Evolutionary conservation across 2,113 vertebrate species (phyloP), one percentile per base, ranked within the genome.

Genomic region (Hyaena hyaena): DNA sequence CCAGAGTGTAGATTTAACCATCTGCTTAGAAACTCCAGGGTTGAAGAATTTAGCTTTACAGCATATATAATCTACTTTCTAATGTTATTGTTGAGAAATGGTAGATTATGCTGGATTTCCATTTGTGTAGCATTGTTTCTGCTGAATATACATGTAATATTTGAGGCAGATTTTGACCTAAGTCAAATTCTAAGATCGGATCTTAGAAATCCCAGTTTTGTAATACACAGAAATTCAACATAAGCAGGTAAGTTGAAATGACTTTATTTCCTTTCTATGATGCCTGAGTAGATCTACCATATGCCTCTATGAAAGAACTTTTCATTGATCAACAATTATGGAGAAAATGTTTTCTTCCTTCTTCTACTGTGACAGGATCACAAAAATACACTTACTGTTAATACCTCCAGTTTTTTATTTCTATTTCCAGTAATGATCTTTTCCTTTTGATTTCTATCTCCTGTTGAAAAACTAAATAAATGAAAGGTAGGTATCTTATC

Each of bases 351-450:
- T 83, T 12, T 48, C 3, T 23, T 84, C 21, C 53, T 68, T 85
- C 12, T 82, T 89, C 92, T 68, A 48, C 31, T 50, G 5, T 21
- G 53, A 7, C 61, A 7, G 12, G 26, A 53, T 83, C 73, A 68
- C n/a, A 95, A 90, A 98, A 85, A 86, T 65, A 9, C 61, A 97
- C 98, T 98, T 96, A 98, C 97, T 66, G 94, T 98, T 93, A 98
- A 74, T 16, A 96, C 84, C 93, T 98, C 97, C 24, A 94, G n/a
- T 14, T 97, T 96, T 95, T 98, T 96, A 85, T 95, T 98, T 93
- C 87, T 96, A 66, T 83, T 97, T 97, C 91, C 92, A 95, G 39
- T 82, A 69, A 96, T 0, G 77, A 69, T 33, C 26, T 96, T 97
- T 94, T 96, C 89, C 11, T 93, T 94, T 85, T 94, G 92, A 80